Evolutionary conservation across 2,888 invertebrate genomes (phyloP).

Genomic region (Dryobota labecula): DNA sequence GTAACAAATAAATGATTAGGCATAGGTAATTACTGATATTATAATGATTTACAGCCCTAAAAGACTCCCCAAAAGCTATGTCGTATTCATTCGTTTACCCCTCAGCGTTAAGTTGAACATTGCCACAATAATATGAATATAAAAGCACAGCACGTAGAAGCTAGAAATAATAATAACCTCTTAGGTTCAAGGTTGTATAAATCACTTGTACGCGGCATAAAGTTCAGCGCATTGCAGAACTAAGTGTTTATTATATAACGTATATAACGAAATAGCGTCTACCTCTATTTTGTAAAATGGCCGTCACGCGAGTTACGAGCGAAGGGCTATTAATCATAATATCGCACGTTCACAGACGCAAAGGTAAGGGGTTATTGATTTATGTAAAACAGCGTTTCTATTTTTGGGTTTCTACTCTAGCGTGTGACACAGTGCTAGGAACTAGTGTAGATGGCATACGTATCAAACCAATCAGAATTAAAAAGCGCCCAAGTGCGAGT

Average conservation of each 20-base stretch:
- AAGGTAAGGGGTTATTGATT: constrained; percentile 36
- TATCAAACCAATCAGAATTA: not conserved
- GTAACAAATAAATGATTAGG: no score
- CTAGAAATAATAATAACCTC: not conserved
- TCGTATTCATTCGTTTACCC: not conserved
- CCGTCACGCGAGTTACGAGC: not conserved
- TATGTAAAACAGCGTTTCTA: constrained; percentile 7
- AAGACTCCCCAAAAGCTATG: not conserved
- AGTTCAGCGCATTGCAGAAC: constrained; percentile 54
- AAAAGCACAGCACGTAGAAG: not conserved
- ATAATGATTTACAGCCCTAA: not conserved
- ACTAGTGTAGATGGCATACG: no score
- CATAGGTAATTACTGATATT: not conserved
- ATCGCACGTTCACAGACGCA: not conserved
- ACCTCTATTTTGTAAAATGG: constrained; percentile 12
- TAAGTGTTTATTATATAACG: not conserved
- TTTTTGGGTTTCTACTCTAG: not conserved
- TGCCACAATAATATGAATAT: not conserved
- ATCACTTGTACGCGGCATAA: not conserved
- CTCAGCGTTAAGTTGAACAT: not conserved
- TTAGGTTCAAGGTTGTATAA: constrained; percentile 38
- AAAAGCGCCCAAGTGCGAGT: no score
- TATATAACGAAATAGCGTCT: not conserved
- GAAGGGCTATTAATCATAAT: constrained; percentile 40
- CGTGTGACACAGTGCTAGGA: not conserved